These are phyloP conservation scores for Zaprionus inermis DNA, from an alignment of 1,140 invertebrate species.

Conservation along the genomic window DNA sequence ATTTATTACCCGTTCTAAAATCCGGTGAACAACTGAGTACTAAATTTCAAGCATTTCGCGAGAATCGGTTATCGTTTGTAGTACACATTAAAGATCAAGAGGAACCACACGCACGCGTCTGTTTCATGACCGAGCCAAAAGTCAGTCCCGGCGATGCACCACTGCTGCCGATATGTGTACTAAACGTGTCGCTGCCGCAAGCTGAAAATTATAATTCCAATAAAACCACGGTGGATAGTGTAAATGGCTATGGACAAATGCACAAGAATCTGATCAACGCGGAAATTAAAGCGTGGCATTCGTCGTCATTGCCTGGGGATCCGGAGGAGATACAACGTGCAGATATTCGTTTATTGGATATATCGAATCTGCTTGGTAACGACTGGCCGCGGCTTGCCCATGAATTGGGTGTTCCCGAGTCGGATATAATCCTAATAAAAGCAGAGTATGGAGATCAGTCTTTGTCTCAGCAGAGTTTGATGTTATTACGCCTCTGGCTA, in stretches of 20 bases:
- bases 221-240: not conserved
- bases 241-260: slow-evolving; percentile 32
- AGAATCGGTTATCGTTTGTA: slow-evolving; percentile 97
- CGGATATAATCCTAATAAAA: slow-evolving; percentile 94
- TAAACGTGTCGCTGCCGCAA: slow-evolving; percentile 93
- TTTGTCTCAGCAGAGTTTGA: slow-evolving; percentile 92
- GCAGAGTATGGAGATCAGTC: slow-evolving; percentile 90
- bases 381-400: slow-evolving; percentile 95
- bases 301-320: not conserved
- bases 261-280: slow-evolving; percentile 60
- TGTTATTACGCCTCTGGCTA: slow-evolving; percentile 93
- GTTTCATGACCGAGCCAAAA: slow-evolving; percentile 98
- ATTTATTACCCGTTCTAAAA: slow-evolving; percentile 98
- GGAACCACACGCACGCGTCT: slow-evolving; percentile 92
- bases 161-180: slow-evolving; percentile 97
- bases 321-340: slow-evolving; percentile 62
- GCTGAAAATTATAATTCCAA: not conserved
- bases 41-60: slow-evolving; percentile 97
- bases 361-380: slow-evolving; percentile 93
- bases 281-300: slow-evolving; percentile 32
- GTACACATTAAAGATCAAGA: slow-evolving; percentile 94
- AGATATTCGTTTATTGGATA: slow-evolving; percentile 92
- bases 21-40: slow-evolving; percentile 97
- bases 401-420: slow-evolving; percentile 92
- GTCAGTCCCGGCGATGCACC: slow-evolving; percentile 93